Base-by-base conservation (phyloP, 2,797 vertebrate genomes). In the Dallia pectoralis region DNA sequence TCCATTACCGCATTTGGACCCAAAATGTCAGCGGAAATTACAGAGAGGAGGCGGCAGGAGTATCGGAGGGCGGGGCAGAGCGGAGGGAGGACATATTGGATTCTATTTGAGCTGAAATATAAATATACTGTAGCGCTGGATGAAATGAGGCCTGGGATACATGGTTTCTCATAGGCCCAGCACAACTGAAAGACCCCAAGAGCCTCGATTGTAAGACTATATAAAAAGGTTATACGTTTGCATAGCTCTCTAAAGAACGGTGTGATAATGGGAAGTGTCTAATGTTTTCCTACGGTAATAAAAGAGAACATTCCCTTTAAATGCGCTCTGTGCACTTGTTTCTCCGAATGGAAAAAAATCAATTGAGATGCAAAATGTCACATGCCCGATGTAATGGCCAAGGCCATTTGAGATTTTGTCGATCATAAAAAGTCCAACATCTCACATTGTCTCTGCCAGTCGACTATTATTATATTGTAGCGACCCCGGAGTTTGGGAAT, bases 1-100 rank as follows among this genome's bases (percentile, higher is more conserved):
- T 96, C 96, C 95, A 96, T 97, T 97, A 96, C 95, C 93, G 92
- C 94, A 93, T 97, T 95, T 96, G 94, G 95, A 96, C 95, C 97
- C 95, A 97, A 96, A 97, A 95, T 96, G 96, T 95, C 94, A 89
- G 91, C 94, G 95, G 92, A 97, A 97, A 97, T 97, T 95, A 97
- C 95, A 94, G 95, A 92, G 94, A 95, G 85, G 94, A 95, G 93
- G 93, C 92, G 93, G 92, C 92, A 93, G 92, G 92, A 93, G 95
- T 96, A 93, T 91, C 63, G 70, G 82, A 83, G 51, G 51, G 51
- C n/a, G 88, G 88, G 94, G 95, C 96, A 95, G 95, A 95, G 94
- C 94, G 95, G 94, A 95, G 95, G 94, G 92, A 95, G 95, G 95
- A 95, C 95, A 96, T 86, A 92, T 94, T 94, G 94, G 94, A 93